Base-by-base conservation (phyloP, 1,140 invertebrate genomes). In the Lasioglossum baleicum region DNA sequence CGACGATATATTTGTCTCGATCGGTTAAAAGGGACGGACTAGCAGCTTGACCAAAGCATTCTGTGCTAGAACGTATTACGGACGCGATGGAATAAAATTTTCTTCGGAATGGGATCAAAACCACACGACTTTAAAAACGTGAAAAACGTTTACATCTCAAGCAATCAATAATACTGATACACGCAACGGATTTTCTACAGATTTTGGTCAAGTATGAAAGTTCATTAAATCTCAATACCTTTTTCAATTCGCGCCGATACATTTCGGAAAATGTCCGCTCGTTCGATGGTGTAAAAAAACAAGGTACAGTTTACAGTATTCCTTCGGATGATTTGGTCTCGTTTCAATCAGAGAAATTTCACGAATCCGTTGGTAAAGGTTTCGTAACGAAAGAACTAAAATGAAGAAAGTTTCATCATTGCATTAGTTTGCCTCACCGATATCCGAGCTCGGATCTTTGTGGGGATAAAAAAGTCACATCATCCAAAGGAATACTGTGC, bases 11-110 rank as follows among this genome's bases (percentile, higher is more conserved):
- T 69, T n/a, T 20, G 35, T 75, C 72, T 80, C 58, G 42, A 76
- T 79, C 51, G 63, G 67, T 81, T 61, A 75, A 58, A n/a, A 82
- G 83, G 83, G 72, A 86, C 80, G 75, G 83, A 85, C 83, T 82
- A 86, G 71, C 83, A 85, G 20, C 48, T 76, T 76, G 60, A 82
- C 44, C 75, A 70, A 69, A 64, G n/a, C 71, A 80, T 69, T 75
- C 58, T 53, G 13, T 75, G 75, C 83, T 86, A 75, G 80, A 85
- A 42, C 51, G 71, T 85, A 74, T 73, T 22, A 22, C n/a, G 13
- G 10, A 22, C 15, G 58, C 40, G 44, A 48, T 35, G 26, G 15
- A 70, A 40, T 44, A 44, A 82, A 60, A 31, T 66, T 15, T 20
- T 75, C 15, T 20, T 80, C 2, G 26, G 40, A 72, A 20, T 20